These are phyloP conservation scores for Argopecten irradians DNA, from an alignment of 1,140 invertebrate species.

Conservation along the genomic window DNA sequence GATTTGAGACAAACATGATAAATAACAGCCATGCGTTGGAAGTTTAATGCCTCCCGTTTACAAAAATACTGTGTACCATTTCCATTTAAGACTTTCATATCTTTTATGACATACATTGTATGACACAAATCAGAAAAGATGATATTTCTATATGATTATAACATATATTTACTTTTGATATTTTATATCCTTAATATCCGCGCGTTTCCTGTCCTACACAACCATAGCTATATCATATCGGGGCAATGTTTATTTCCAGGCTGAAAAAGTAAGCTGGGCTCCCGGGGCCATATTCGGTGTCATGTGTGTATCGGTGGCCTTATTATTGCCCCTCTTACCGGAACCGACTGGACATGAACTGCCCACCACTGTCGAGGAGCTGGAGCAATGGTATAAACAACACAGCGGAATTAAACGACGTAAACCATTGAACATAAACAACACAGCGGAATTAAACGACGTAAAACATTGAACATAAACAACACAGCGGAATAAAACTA, in stretches of 20 bases:
- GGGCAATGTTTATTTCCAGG: slow-evolving; percentile 29
- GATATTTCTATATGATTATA: too few species aligned
- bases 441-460: not conserved
- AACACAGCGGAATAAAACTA: not conserved
- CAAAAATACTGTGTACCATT: too few species aligned
- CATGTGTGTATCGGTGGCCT: not conserved
- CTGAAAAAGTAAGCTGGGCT: slow-evolving; percentile 20
- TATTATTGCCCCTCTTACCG: not conserved
- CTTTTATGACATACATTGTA: too few species aligned
- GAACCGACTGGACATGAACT: slow-evolving; percentile 28
- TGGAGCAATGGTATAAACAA: not conserved
- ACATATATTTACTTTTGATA: too few species aligned
- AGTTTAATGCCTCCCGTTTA: too few species aligned
- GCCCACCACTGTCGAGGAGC: slow-evolving; percentile 25
- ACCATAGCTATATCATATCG: too few species aligned
- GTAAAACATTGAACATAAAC: not conserved
- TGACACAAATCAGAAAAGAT: too few species aligned
- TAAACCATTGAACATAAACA: not conserved
- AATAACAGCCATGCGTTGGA: too few species aligned
- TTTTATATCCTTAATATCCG: too few species aligned
- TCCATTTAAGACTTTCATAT: too few species aligned
- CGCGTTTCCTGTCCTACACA: too few species aligned
- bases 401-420: not conserved
- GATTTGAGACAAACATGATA: too few species aligned
- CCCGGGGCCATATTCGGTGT: slow-evolving; percentile 22